Base-by-base conservation (phyloP, 1,140 invertebrate species). In the Camponotus floridanus region DNA sequence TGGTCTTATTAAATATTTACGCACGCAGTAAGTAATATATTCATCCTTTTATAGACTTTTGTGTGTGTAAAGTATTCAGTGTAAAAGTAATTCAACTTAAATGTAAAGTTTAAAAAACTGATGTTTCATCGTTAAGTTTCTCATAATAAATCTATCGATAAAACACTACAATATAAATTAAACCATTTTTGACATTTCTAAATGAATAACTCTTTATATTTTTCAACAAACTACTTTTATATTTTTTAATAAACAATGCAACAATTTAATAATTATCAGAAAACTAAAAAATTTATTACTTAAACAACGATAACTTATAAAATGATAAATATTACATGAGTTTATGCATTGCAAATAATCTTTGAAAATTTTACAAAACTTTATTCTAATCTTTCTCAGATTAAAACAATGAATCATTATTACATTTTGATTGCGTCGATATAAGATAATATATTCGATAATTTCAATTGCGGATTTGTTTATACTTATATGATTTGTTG, bases 1-100 rank as follows among this genome's bases (percentile, higher is more conserved):
- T 13, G 95, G 95, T 26, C 88, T 96, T 1, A 78, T 90, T 7
- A 92, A 91, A 67, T 96, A 95, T 88, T 85, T 96, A 0, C 92
- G 91, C 31, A 86, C 88, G 13, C 93, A 95, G 96, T 96, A 94
- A 93, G 94, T 94, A 78, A 39, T 4, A 26, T 18, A 62, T 36
- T 51, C 5, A 51, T 33, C 11, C 18, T 1, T 55, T 15, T 57
- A 3, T 21, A 36, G 5, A 36, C 5, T 4, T 36, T 4, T 36
- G 26, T 26, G 26, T 26, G 3, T 26, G 5, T 36, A 1, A 36
- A 36, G 36, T 36, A 36, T 26, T 0, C 26, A 26, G 26, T 39
- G 6, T 26, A 31, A 70, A 31, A 45, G 9, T 11, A 67, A 11
- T 65, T 65, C 7, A 6, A 8, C 8, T 18, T 65, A 39, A n/a